Evolutionary conservation across 1,140 invertebrate species (phyloP).

Genomic region (Acromyrmex echinatior): DNA sequence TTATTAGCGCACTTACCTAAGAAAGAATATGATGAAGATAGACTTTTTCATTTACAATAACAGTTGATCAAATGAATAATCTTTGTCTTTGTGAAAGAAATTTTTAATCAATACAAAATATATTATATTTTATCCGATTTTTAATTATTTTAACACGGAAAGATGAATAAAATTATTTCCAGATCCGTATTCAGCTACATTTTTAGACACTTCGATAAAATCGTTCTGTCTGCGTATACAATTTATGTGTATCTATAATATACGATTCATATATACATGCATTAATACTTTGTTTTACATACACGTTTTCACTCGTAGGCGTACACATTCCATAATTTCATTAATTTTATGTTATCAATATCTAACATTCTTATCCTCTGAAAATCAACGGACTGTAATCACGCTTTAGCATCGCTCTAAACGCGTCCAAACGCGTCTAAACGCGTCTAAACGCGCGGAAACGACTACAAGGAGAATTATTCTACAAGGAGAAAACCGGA

Average conservation of each 20-base stretch:
- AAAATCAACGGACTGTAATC: neutral
- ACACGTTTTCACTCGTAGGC: neutral
- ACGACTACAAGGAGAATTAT: neutral
- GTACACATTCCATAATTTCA: neutral
- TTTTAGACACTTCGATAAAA: too few species aligned
- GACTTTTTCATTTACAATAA: too few species aligned
- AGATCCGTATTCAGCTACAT: too few species aligned
- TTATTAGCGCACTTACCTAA: neutral
- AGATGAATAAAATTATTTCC: too few species aligned
- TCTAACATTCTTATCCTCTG: neutral
- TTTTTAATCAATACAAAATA: neutral
- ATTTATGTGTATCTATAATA: neutral
- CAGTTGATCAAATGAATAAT: neutral
- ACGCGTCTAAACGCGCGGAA: neutral
- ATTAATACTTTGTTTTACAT: neutral
- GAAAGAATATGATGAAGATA: neutral
- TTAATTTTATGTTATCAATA: neutral
- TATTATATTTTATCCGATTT: neutral
- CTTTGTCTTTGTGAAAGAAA: neutral
- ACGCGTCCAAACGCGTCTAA: too few species aligned
- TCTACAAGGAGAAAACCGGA: conserved; percentile 29
- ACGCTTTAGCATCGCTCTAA: neutral
- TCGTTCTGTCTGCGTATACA: too few species aligned
- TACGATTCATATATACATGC: too few species aligned
- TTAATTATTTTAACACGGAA: too few species aligned